Evolutionary conservation across 2,888 invertebrate genomes (phyloP), one percentile per base, ranked within the genome.

Genomic region (Oasisia sp.): DNA sequence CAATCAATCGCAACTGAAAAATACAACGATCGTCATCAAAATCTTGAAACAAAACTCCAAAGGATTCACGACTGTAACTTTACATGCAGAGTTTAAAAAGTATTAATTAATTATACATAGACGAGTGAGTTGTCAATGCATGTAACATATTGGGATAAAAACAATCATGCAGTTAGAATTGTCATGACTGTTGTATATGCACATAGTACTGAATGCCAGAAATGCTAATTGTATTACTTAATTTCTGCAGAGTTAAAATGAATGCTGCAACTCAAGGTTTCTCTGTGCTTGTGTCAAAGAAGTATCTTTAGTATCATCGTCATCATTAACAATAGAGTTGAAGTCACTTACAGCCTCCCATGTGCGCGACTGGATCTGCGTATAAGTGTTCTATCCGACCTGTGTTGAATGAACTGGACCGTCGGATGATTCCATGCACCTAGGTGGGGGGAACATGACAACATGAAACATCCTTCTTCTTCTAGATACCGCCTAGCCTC

Each of bases 401-500:
- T 0, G 99, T 99, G 96, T 99, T 99, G 96, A 99, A 99, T 0
- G 98, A 98, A 95, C 99, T 99, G 0, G 99, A 98, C 50, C 99
- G 97, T 32, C 99, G 97, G 91, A 99, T 98, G 92, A 99, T 98
- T 0, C 99, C 99, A 96, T 99, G 99, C 0, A 99, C 97, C 96
- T 97, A 95, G 74, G 14, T 74, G 19, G 74, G 74, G 27, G 74
- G 27, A 2, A n/a, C 27, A 5, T n/a, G 14, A 27, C 7, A 74
- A 50, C 14, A 74, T 74, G 14, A 27, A 27, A n/a, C 19, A 27
- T n/a, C n/a, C n/a, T n/a, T n/a, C n/a, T n/a, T n/a, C n/a, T n/a
- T n/a, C n/a, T n/a, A n/a, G n/a, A n/a, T n/a, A n/a, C n/a, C n/a
- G n/a, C n/a, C n/a, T n/a, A n/a, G n/a, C n/a, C n/a, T n/a, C n/a